A percentile compares a stretch with the other conserved stretches of the same genome.
phyloP scores from a whole-genome alignment of 2,113 vertebrate genomes.

The Sula dactylatra region DNA sequence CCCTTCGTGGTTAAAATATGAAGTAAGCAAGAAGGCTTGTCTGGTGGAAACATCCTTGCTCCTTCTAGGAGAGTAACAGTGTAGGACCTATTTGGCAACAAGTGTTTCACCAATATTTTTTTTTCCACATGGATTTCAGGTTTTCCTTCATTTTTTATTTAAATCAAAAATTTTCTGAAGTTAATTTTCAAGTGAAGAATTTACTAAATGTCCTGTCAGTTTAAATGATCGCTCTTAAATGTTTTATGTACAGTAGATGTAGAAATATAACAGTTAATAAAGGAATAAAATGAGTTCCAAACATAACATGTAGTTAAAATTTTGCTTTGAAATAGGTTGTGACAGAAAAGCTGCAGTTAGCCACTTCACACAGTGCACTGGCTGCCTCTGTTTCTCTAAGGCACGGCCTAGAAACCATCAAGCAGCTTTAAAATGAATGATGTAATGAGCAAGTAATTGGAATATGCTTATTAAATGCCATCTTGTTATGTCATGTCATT shows the following conservation, averaged over 20 bases:
- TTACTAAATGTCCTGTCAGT: slow-evolving; percentile 51
- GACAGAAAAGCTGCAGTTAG: slow-evolving; percentile 54
- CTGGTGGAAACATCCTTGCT: not conserved
- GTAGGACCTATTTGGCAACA: not conserved
- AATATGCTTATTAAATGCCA: slow-evolving; percentile 55
- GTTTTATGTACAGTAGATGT: slow-evolving; percentile 61
- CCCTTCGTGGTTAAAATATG: slow-evolving; percentile 7
- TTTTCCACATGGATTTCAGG: slow-evolving; percentile 32
- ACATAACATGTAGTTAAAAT: slow-evolving; percentile 61
- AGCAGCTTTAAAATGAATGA: slow-evolving; percentile 59
- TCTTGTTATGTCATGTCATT: slow-evolving; percentile 55
- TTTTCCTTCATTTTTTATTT: slow-evolving; percentile 56
- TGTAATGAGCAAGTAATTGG: slow-evolving; percentile 63
- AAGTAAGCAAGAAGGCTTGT: not conserved
- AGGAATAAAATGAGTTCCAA: slow-evolving; percentile 54
- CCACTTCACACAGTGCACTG: slow-evolving; percentile 46
- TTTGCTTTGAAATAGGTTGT: slow-evolving; percentile 68
- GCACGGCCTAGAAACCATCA: slow-evolving; percentile 47
- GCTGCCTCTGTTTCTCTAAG: slow-evolving; percentile 41
- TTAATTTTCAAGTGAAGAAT: slow-evolving; percentile 58
- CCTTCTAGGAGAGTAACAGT: not conserved
- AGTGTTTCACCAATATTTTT: slow-evolving; percentile 13
- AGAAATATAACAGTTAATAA: slow-evolving; percentile 69
- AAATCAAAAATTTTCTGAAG: slow-evolving; percentile 31
- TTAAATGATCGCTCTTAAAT: slow-evolving; percentile 60